Conservation (phyloP, 2,113 vertebrate species). For the Ciconia maguari region DNA sequence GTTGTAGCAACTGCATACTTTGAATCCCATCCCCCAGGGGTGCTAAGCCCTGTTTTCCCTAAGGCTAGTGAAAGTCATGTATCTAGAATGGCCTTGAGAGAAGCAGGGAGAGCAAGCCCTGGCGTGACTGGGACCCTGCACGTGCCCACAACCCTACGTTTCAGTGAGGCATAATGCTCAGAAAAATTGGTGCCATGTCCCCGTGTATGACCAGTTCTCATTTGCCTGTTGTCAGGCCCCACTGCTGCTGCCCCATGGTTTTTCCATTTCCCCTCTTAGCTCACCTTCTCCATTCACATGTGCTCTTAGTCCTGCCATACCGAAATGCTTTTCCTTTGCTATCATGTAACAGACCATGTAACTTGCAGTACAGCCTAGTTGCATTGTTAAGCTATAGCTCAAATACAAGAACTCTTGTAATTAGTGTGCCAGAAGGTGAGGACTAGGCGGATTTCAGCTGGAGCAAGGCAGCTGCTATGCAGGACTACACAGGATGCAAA, state of each 20-base stretch:
- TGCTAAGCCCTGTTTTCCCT: not conserved
- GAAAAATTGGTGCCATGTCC: not conserved
- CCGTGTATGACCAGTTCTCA: not conserved
- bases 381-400: not conserved
- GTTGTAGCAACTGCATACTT: not conserved
- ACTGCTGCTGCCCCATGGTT: not conserved
- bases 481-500: not conserved
- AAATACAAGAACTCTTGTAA: not conserved
- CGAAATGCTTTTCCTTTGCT: not conserved
- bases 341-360: not conserved
- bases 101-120: not conserved
- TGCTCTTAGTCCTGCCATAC: not conserved
- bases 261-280: not conserved
- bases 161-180: not conserved
- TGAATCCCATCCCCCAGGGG: not conserved
- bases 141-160: rapidly evolving
- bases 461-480: not conserved
- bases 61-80: not conserved
- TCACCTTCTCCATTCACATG: not conserved
- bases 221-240: not conserved
- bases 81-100: not conserved
- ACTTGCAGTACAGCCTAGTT: rapidly evolving
- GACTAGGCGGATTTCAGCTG: not conserved
- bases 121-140: not conserved
- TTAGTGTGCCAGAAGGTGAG: not conserved